Conservation (phyloP, 2,113 vertebrate genomes). For the Xiphias gladius region DNA sequence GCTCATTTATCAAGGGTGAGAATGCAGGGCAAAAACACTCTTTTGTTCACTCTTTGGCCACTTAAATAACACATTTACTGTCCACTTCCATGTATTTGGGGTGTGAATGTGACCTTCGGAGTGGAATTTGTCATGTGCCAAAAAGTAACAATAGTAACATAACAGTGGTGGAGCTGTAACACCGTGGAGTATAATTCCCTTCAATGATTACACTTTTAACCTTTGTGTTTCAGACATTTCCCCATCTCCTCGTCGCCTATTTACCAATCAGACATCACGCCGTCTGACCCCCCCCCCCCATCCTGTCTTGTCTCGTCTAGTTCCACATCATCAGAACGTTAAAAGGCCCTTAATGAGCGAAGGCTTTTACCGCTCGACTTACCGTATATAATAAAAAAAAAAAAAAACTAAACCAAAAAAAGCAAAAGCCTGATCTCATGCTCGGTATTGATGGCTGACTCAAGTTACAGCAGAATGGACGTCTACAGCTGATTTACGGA, state of each 20-base stretch:
- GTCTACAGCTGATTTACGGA: background rate
- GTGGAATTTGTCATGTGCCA: slow-evolving; percentile 24
- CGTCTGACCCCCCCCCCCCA: background rate
- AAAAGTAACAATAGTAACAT: background rate
- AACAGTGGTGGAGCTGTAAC: slow-evolving; percentile 44
- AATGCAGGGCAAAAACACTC: background rate
- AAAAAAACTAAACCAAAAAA: too few species aligned
- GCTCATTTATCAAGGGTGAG: slow-evolving; percentile 37
- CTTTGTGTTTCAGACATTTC: slow-evolving; percentile 24
- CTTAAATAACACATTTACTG: background rate
- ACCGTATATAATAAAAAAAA: background rate
- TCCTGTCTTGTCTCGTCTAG: background rate
- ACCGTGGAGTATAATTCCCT: background rate
- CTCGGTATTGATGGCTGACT: slow-evolving; percentile 40
- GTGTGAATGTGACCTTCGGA: slow-evolving; percentile 21
- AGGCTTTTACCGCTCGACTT: slow-evolving; percentile 47
- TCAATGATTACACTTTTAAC: slow-evolving; percentile 73
- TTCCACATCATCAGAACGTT: slow-evolving; percentile 13
- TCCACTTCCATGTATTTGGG: slow-evolving; percentile 7
- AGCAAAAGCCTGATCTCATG: slow-evolving; percentile 11
- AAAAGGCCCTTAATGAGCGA: slow-evolving; percentile 28
- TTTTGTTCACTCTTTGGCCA: slow-evolving; percentile 1
- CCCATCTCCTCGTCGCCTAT: slow-evolving; percentile 11
- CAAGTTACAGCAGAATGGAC: background rate
- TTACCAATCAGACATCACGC: slow-evolving; percentile 21